Conservation (phyloP, 2,113 vertebrate species). For the Pelusios castaneus region DNA sequence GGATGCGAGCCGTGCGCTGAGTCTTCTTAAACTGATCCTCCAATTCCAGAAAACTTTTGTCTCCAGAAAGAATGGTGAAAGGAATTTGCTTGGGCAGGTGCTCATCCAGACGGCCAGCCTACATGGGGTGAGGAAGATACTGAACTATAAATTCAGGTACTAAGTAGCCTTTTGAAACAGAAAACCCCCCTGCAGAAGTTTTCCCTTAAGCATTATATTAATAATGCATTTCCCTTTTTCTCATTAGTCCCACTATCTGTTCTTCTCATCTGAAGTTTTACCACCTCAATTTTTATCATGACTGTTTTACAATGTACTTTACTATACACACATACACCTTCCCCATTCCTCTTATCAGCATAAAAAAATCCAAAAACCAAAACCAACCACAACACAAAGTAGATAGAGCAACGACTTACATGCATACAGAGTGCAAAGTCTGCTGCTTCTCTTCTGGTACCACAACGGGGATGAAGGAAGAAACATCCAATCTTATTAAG, state of each 20-base stretch:
- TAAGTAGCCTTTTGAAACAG: background rate
- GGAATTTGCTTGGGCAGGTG: conserved; percentile 85
- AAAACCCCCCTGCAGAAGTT: background rate
- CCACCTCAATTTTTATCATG: background rate
- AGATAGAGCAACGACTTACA: conserved; percentile 62
- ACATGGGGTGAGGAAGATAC: background rate
- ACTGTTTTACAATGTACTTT: background rate
- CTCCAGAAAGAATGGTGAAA: conserved; percentile 85
- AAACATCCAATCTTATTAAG: conserved; percentile 84
- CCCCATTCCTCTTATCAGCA: background rate
- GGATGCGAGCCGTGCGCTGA: conserved; percentile 77
- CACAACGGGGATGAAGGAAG: conserved; percentile 84
- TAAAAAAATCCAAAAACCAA: too few relatives aligned
- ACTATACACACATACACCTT: background rate
- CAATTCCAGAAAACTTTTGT: conserved; percentile 84
- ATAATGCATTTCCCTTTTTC: background rate
- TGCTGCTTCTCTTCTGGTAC: conserved; percentile 82
- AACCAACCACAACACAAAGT: too few relatives aligned
- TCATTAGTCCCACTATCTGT: background rate
- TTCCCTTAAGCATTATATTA: background rate
- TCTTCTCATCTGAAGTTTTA: background rate
- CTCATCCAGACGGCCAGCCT: conserved; percentile 85
- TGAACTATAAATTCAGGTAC: background rate
- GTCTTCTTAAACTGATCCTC: conserved; percentile 84
- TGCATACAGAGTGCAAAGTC: conserved; percentile 86